phyloP scores from a whole-genome alignment of 2,888 invertebrate genomes.

The Anticlea derivata region DNA sequence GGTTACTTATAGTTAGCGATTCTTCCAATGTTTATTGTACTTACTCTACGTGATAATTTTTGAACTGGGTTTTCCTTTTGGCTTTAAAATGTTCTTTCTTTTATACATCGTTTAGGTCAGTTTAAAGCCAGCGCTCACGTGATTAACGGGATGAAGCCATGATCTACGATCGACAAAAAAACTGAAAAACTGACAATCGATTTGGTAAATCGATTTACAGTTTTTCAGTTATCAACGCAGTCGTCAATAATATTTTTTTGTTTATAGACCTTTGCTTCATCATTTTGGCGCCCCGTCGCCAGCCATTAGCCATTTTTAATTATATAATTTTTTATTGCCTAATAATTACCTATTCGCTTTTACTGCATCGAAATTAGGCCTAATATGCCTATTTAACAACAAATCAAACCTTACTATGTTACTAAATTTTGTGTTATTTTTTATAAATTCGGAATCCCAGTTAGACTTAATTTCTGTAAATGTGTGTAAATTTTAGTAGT shows the following conservation, averaged over 20 bases:
- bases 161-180: too few relatives aligned
- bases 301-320: too few relatives aligned
- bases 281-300: too few relatives aligned
- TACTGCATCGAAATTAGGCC: constrained; percentile 37
- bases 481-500: constrained; percentile 79
- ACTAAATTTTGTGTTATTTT: background rate
- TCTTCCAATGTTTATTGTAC: constrained; percentile 35
- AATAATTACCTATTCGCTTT: constrained; percentile 3
- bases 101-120: too few relatives aligned
- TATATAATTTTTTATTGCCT: background rate
- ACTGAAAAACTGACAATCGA: too few relatives aligned
- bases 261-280: too few relatives aligned
- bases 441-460: constrained; percentile 59
- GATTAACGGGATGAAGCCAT: too few relatives aligned
- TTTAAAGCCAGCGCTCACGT: too few relatives aligned
- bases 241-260: background rate
- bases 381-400: constrained; percentile 29
- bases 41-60: constrained; percentile 21
- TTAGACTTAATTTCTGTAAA: constrained; percentile 68
- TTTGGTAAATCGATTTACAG: too few relatives aligned
- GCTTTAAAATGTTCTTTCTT: constrained; percentile 1
- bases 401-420: constrained; percentile 6
- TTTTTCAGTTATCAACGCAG: too few relatives aligned
- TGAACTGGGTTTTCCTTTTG: constrained; percentile 47
- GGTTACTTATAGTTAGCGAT: constrained; percentile 48